These are phyloP conservation scores for Scrobipalpa costella DNA, from an alignment of 2,888 invertebrate genomes.

Conservation along the genomic window DNA sequence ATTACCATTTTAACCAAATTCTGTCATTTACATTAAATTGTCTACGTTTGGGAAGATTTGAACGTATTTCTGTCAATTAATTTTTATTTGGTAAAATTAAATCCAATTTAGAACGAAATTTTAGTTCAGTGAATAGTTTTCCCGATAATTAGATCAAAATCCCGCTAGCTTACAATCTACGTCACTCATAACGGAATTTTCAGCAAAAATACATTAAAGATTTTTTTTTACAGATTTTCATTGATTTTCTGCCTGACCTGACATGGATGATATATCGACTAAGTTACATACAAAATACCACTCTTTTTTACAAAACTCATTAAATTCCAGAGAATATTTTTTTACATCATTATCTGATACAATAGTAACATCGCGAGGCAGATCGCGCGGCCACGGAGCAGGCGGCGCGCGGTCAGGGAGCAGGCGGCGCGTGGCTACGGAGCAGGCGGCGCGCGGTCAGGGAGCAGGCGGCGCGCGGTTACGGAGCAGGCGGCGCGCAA, in stretches of 20 bases:
- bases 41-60: neutral
- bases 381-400: no score
- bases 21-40: neutral
- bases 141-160: neutral
- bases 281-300: neutral
- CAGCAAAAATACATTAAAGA: no score
- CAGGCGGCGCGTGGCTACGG: no score
- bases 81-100: neutral
- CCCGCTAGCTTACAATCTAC: neutral
- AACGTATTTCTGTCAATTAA: neutral
- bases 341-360: constrained; percentile 13
- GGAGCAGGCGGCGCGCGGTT: no score
- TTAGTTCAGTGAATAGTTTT: neutral
- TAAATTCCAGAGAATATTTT: neutral
- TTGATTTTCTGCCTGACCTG: neutral
- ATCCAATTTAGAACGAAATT: neutral
- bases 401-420: no score
- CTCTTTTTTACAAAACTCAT: neutral
- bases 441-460: no score
- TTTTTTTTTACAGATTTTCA: neutral
- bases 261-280: neutral
- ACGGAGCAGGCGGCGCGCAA: no score
- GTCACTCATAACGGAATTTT: neutral
- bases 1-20: constrained; percentile 21
- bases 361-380: neutral